Base-by-base conservation (phyloP, 2,888 invertebrate genomes). In the Escarpia spicata region DNA sequence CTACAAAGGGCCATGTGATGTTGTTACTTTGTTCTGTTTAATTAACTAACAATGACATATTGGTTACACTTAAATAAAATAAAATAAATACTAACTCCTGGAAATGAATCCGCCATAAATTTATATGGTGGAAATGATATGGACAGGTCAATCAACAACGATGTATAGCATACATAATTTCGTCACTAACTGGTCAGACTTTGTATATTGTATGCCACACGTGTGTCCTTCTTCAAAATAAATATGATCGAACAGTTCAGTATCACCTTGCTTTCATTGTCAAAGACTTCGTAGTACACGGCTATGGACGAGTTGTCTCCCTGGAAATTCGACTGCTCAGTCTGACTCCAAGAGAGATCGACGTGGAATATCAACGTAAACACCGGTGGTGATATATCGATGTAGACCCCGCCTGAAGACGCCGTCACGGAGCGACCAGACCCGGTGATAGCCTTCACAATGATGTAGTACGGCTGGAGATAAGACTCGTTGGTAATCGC, bases 301-400 rank as follows among this genome's bases (percentile, higher is more conserved):
- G 75, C 75, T 26, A 75, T 75, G 75, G 75, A 75, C 75, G 75
- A 26, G 75, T 75, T 75, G 75, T 75, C 75, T 75, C 75, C 75
- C n/a, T 75, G 75, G 75, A 75, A 75, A n/a, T n/a, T 75, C 75
- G 75, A 75, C 75, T 15, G 75, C 6, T 75, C 75, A 6, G 19
- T 6, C 0, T 26, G 26, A 26, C 26, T 75, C 26, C 26, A 75
- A 15, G 75, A 75, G 19, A 75, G 75, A 26, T 75, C 75, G 19
- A 75, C 3, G 26, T 75, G 75, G 26, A 26, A 3, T 75, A 75
- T 75, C 75, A 75, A 26, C 19, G 15, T 26, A n/a, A 75, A 75
- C 26, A 75, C 75, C 26, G 75, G 75, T 3, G 75, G 75, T 26
- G 75, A 19, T 26, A 26, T 4, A 6, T 75, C 75, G 19, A 75